Evolutionary conservation across 1,140 invertebrate species (phyloP), one percentile per base, ranked within the genome.

Genomic region (Caenorhabditis elegans): DNA sequence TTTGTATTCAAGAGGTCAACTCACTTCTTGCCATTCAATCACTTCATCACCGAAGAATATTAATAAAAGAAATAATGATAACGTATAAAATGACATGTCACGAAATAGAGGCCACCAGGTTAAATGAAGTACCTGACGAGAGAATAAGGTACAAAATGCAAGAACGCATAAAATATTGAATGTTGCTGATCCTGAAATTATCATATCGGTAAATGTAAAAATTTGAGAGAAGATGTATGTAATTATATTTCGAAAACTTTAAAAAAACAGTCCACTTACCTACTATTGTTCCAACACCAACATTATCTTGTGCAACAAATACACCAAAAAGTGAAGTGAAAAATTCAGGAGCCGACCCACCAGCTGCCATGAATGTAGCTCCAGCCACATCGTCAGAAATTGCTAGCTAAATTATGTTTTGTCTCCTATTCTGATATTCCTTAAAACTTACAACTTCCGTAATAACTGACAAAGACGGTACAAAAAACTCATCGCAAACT

Each of bases 261-360:
- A n/a, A n/a, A 43, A 43, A 15, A 43, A 43, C 15, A 5, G 15
- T 43, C 39, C 19, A 51, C 81, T 78, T 43, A 84, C 87, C 87
- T 13, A 88, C 87, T 65, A 89, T 89, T 34, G 87, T 88, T 28
- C 90, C 90, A 65, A 90, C 88, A 24, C 90, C 90, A 3, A 90
- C 90, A 91, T 97, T 95, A 91, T 96, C 95, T 92, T 95, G 95
- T 26, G 95, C 95, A 26, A 96, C 95, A 92, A 97, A 96, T 83
- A 96, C 95, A 3, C 94, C 94, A 48, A 96, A 94, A 5, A 95
- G 92, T 86, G 95, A 95, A 26, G 95, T 95, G 88, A 96, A 96
- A 34, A 97, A 92, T 90, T 96, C 95, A 0, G 95, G 95, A 84
- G 94, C 94, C 36, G 94, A 95, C 13, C 80, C 95, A 0, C 95